phyloP scores from a whole-genome alignment of 2,888 invertebrate genomes.

The Diaprepes abbreviatus region DNA sequence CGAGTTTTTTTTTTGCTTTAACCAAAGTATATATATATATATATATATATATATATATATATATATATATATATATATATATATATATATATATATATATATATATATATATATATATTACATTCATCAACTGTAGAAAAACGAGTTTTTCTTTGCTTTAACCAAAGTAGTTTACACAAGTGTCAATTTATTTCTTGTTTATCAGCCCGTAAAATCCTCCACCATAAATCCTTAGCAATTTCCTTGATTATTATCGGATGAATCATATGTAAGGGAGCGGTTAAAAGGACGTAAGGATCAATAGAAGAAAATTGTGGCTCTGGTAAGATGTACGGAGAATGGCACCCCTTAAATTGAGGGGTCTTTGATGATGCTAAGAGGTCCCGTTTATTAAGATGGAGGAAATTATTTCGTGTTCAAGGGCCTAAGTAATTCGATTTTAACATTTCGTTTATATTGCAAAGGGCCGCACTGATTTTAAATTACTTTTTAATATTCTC shows the following conservation, averaged over 20 bases:
- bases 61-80: too few relatives aligned
- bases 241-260: conserved; percentile 50
- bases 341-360: conserved; percentile 32
- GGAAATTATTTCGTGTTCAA: conserved; percentile 36
- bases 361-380: conserved; percentile 40
- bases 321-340: conserved; percentile 38
- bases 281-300: conserved; percentile 44
- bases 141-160: background rate
- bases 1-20: background rate
- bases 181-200: conserved; percentile 29
- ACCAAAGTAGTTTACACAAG: background rate
- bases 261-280: conserved; percentile 45
- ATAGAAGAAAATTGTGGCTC: conserved; percentile 36
- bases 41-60: conserved; percentile 16
- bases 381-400: conserved; percentile 47
- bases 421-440: conserved; percentile 40
- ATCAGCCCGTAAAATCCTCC: conserved; percentile 34
- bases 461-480: too few relatives aligned
- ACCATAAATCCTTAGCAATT: conserved; percentile 43
- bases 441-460: background rate
- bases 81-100: too few relatives aligned
- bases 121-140: too few relatives aligned
- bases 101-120: too few relatives aligned
- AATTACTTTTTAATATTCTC: too few relatives aligned
- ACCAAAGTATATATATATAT: too few relatives aligned